phyloP scores from a whole-genome alignment of 1,140 invertebrate species.

The Orius laevigatus region DNA sequence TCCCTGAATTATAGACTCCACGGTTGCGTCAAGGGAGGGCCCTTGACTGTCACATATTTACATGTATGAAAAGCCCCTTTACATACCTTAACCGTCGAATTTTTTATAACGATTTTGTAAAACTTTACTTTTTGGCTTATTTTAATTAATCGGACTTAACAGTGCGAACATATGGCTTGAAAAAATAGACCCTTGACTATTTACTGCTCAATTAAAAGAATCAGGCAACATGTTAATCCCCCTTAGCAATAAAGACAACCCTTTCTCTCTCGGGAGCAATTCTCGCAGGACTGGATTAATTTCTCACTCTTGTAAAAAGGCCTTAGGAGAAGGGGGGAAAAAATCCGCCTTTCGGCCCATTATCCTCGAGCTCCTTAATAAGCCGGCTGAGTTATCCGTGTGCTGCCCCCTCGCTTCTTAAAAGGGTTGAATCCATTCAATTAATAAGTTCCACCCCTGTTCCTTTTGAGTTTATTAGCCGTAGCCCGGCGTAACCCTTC shows the following conservation, averaged over 20 bases:
- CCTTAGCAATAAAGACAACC: constrained; percentile 15
- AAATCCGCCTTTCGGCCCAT: constrained; percentile 9
- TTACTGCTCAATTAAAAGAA: constrained; percentile 19
- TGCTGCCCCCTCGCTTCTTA: background rate
- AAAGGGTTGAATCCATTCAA: constrained; percentile 15
- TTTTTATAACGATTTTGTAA: too few relatives aligned
- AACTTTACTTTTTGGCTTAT: too few relatives aligned
- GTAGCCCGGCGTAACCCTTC: too few relatives aligned
- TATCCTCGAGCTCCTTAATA: constrained; percentile 6
- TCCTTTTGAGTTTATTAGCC: too few relatives aligned
- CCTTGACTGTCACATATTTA: too few relatives aligned
- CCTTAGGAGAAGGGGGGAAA: background rate
- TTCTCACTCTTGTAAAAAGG: constrained; percentile 12
- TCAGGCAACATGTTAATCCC: constrained; percentile 16
- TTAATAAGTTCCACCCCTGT: constrained; percentile 11
- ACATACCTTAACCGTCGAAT: too few relatives aligned
- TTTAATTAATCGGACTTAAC: too few relatives aligned
- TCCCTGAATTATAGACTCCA: too few relatives aligned
- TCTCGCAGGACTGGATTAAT: constrained; percentile 11
- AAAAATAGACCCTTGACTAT: constrained; percentile 6
- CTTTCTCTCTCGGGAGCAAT: constrained; percentile 2
- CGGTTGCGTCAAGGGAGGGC: too few relatives aligned
- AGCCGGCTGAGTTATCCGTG: constrained; percentile 9
- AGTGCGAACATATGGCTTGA: too few relatives aligned
- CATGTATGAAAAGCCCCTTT: too few relatives aligned